A percentile compares a stretch with the other conserved stretches of the same genome.
These are phyloP conservation scores for Stegana nigrithorax DNA, from an alignment of 2,888 invertebrate genomes.

Conservation along the genomic window DNA sequence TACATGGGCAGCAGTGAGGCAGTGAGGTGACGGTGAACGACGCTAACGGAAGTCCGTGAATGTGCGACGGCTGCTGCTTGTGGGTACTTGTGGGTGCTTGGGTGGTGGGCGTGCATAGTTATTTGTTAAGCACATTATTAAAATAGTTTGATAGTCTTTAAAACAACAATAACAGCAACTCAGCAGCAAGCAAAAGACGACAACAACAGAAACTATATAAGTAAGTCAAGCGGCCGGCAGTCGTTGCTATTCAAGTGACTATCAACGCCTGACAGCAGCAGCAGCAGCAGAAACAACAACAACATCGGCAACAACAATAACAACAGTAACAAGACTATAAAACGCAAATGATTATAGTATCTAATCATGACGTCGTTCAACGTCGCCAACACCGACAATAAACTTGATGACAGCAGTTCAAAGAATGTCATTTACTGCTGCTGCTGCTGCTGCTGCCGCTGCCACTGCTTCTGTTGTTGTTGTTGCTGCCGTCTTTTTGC, in stretches of 20 bases:
- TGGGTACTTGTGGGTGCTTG: not conserved
- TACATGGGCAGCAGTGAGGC: no score
- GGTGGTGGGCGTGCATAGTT: conserved; percentile 15
- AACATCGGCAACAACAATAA: conserved; percentile 22
- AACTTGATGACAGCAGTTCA: conserved; percentile 59
- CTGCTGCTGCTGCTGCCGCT: conserved; percentile 18
- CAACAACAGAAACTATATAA: no score
- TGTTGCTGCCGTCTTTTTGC: no score
- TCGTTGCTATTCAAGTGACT: no score
- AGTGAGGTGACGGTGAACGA: no score
- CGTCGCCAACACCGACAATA: conserved; percentile 42
- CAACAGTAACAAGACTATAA: conserved; percentile 47
- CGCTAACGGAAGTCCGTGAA: no score
- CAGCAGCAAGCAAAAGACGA: no score
- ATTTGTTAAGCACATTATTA: conserved; percentile 37
- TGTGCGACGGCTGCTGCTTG: not conserved
- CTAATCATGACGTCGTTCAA: conserved; percentile 57
- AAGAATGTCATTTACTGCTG: conserved; percentile 51
- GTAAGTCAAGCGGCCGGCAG: no score
- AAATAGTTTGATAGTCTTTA: conserved; percentile 43
- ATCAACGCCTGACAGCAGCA: no score
- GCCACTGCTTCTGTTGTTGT: conserved; percentile 1
- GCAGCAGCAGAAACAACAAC: conserved; percentile 19
- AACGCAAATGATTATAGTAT: conserved; percentile 62
- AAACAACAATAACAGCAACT: not conserved